A percentile compares a stretch with the other conserved stretches of the same genome.
Conservation (phyloP, 2,888 invertebrate genomes). For the Polymixis flavicincta region DNA sequence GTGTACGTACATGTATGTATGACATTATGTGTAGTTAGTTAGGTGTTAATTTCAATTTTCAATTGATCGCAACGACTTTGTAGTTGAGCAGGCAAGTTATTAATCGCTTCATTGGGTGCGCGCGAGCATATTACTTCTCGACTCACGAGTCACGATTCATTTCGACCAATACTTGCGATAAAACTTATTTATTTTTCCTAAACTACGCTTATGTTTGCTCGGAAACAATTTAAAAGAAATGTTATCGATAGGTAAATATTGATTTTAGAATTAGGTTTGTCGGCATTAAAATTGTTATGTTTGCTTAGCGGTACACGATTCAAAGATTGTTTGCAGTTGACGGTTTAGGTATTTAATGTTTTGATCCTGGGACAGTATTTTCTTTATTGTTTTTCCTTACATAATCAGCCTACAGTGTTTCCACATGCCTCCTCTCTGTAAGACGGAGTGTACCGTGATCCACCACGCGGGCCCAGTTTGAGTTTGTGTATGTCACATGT, state of each 20-base stretch:
- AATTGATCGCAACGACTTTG: constrained; percentile 54
- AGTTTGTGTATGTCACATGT: no score
- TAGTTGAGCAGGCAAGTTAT: constrained; percentile 63
- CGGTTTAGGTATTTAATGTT: neutral
- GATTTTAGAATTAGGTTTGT: constrained; percentile 21
- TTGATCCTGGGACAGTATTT: neutral
- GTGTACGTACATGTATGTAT: constrained; percentile 20
- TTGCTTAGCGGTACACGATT: neutral
- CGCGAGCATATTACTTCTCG: constrained; percentile 53
- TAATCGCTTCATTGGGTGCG: constrained; percentile 69
- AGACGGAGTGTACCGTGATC: no score
- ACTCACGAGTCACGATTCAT: constrained; percentile 32
- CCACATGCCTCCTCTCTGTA: no score
- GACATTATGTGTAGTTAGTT: constrained; percentile 34
- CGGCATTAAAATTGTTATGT: neutral
- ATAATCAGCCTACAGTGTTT: no score
- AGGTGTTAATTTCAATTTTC: constrained; percentile 64
- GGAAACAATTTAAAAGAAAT: constrained; percentile 42
- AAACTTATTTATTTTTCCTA: constrained; percentile 43
- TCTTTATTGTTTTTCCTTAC: neutral
- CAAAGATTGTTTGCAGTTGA: constrained; percentile 18
- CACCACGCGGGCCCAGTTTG: no score
- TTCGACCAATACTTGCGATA: constrained; percentile 45
- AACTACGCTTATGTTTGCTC: constrained; percentile 23
- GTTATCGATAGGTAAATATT: constrained; percentile 49